A percentile compares a stretch with the other conserved stretches of the same genome.
These are phyloP conservation scores for Unio pictorum DNA, from an alignment of 2,888 invertebrate species.

Conservation along the genomic window DNA sequence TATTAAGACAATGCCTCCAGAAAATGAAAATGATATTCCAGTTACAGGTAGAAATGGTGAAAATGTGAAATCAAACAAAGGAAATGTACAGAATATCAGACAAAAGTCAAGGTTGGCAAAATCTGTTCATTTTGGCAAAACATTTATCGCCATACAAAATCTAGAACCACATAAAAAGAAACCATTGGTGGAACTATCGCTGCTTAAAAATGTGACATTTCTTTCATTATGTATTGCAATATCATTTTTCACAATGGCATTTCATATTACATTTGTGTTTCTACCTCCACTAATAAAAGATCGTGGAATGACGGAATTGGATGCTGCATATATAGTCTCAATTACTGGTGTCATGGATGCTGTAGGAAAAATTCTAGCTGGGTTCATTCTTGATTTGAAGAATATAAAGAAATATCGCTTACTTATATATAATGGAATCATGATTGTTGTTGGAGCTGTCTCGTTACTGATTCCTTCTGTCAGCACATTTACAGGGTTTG, in stretches of 20 bases:
- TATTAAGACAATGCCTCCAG: too few relatives aligned
- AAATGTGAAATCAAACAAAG: background rate
- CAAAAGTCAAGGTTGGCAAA: background rate
- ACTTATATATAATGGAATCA: constrained; percentile 46
- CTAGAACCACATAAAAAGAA: constrained; percentile 10
- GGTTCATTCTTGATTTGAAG: constrained; percentile 46
- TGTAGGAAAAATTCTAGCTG: constrained; percentile 43
- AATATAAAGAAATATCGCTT: constrained; percentile 43
- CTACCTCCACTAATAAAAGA: constrained; percentile 53
- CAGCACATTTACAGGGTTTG: constrained; percentile 32
- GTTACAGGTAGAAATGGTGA: too few relatives aligned
- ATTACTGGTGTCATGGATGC: constrained; percentile 54
- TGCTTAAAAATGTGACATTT: constrained; percentile 42
- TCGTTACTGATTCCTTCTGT: constrained; percentile 46
- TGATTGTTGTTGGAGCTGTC: constrained; percentile 45
- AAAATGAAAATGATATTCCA: too few relatives aligned
- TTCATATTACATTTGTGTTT: constrained; percentile 52
- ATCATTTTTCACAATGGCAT: constrained; percentile 41
- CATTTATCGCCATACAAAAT: too few relatives aligned
- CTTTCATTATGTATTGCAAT: constrained; percentile 39
- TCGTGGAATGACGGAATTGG: constrained; percentile 34
- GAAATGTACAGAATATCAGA: background rate
- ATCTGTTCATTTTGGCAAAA: background rate
- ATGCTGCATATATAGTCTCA: constrained; percentile 50
- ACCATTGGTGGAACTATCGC: constrained; percentile 32